Base-by-base conservation (phyloP, 2,888 invertebrate species). In the Trissonchulus sp. region DNA sequence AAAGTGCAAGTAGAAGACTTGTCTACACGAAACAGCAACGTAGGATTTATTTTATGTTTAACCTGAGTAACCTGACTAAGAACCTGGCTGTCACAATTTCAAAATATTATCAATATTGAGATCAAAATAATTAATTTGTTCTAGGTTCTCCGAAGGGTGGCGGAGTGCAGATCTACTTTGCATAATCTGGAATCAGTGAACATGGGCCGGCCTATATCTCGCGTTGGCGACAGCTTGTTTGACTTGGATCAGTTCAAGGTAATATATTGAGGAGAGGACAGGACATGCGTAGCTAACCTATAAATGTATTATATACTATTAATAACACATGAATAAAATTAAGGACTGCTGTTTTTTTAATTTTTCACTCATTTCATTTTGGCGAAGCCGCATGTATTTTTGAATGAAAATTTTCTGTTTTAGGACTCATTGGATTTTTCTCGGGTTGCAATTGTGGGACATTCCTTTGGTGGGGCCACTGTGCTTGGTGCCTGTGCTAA, bases 381-480 rank as follows among this genome's bases (percentile, higher is more conserved):
- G n/a, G n/a, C n/a, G n/a, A n/a, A n/a, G n/a, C n/a, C n/a, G n/a
- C n/a, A n/a, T n/a, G n/a, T n/a, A n/a, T n/a, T n/a, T n/a, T n/a
- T n/a, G n/a, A n/a, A n/a, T 65, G n/a, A 31, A 15, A n/a, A 15
- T 23, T 65, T 28, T 72, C 2, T 62, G 31, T 30, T 73, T 23
- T 35, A 73, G 73, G 73, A 36, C 23, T n/a, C 23, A 65, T 18
- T 82, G 30, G 79, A 79, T 69, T 77, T 83, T 48, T 69, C 77
- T 15, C 77, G 78, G 36, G 79, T 80, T 1, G 84, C 87, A 0
- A 85, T 90, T 77, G 87, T 88, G 79, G 90, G 90, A 1, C 90
- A 90, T 83, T 90, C 90, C 0, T 90, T 90, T 84, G 90, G 90
- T 3, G 90, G 88, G 1, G 88, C 89, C 2, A 89, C 90, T 0